Evolutionary conservation across 2,113 vertebrate species (phyloP).

Genomic region (Gobiocypris rarus): DNA sequence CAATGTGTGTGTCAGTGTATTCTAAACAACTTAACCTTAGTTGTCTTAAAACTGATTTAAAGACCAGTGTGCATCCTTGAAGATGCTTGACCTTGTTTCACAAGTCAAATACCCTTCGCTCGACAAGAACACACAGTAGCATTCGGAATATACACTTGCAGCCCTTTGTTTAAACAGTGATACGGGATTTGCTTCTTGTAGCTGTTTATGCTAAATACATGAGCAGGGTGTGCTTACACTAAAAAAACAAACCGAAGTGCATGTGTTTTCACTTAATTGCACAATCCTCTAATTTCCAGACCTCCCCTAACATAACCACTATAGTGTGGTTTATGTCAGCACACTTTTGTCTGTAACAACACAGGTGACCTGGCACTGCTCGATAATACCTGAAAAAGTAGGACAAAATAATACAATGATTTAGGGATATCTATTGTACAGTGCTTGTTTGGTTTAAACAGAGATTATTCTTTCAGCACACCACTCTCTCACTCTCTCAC

Average conservation of each 20-base stretch:
- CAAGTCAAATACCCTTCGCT: background rate
- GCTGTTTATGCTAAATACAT: conserved; percentile 30
- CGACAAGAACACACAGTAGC: background rate
- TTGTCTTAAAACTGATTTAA: background rate
- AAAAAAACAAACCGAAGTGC: conserved; percentile 14
- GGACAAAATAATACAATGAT: conserved; percentile 33
- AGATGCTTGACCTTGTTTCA: background rate
- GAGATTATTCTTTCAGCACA: conserved; percentile 60
- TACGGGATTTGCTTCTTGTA: conserved; percentile 8
- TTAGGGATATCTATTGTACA: conserved; percentile 28
- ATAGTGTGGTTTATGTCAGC: conserved; percentile 61
- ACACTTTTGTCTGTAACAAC: conserved; percentile 20
- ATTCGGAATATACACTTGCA: conserved; percentile 24
- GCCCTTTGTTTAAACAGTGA: background rate
- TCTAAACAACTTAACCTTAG: background rate
- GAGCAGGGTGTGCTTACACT: background rate
- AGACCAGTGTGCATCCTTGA: background rate
- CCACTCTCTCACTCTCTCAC: background rate
- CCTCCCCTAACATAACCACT: conserved; percentile 35
- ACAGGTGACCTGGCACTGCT: conserved; percentile 58
- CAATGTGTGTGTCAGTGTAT: background rate
- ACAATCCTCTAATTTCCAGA: conserved; percentile 64
- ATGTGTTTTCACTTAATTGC: conserved; percentile 72
- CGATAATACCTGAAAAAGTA: conserved; percentile 37
- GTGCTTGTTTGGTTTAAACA: conserved; percentile 57